Conservation (phyloP, 1,140 invertebrate genomes). For the Dreissena rostriformis region DNA sequence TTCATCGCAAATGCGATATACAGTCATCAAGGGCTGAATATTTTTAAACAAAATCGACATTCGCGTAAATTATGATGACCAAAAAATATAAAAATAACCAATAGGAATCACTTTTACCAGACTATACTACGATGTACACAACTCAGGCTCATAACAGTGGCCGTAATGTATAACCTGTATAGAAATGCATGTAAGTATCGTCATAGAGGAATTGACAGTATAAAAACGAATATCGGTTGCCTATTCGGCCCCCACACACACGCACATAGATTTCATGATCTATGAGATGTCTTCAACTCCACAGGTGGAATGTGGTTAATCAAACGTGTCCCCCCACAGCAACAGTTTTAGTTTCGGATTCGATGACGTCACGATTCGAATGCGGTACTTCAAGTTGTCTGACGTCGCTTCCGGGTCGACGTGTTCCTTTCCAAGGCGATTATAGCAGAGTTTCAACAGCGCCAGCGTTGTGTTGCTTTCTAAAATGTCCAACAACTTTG, state of each 20-base stretch:
- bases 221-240: neutral
- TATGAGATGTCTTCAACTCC: slow-evolving; percentile 21
- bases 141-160: slow-evolving; percentile 55
- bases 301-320: slow-evolving; percentile 55
- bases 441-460: slow-evolving; percentile 76
- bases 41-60: too few species aligned
- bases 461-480: slow-evolving; percentile 72
- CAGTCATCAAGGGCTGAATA: too few species aligned
- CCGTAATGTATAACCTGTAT: slow-evolving; percentile 59
- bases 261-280: neutral
- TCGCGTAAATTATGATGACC: too few species aligned
- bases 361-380: slow-evolving; percentile 76
- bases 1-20: too few species aligned
- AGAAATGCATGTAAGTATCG: slow-evolving; percentile 69
- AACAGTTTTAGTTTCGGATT: slow-evolving; percentile 79
- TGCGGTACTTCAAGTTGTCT: slow-evolving; percentile 73
- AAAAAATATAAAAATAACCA: too few species aligned
- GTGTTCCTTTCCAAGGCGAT: slow-evolving; percentile 71
- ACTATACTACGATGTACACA: too few species aligned
- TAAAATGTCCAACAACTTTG: slow-evolving; percentile 74
- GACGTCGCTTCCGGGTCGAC: slow-evolving; percentile 68
- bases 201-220: slow-evolving; percentile 16
- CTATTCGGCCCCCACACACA: slow-evolving; percentile 1
- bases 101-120: too few species aligned
- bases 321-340: slow-evolving; percentile 78